Evolutionary conservation across 2,113 vertebrate genomes (phyloP), one percentile per base, ranked within the genome.

Genomic region (Pangasianodon gigas): DNA sequence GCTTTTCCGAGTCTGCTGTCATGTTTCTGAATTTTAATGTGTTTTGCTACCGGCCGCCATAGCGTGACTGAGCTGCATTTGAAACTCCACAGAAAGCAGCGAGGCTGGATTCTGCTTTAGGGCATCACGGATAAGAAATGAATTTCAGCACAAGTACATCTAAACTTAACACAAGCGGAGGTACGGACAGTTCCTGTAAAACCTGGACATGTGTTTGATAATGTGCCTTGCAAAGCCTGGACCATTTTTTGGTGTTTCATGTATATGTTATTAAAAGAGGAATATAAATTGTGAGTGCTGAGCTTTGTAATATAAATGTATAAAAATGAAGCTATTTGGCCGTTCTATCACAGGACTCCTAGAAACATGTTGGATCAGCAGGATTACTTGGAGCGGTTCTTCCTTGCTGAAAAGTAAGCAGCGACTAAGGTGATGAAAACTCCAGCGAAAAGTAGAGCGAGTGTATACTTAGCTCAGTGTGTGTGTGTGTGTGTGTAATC

Each of bases 341-440:
- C 16, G 0, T 81, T 81, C 46, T 62, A 56, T 56, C 46, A 0
- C 10, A 86, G 48, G 29, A 81, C 18, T 46, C n/a, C 14, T 16
- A 19, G 29, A 69, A 67, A 85, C 74, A 48, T 18, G 85, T 51
- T 41, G 52, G 75, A 58, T 89, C 74, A 84, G 88, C 51, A 44
- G 69, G 41, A 85, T 37, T 87, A 84, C 85, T 58, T 0, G 14
- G 51, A 52, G 71, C 48, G 62, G 51, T 16, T 86, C 58, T 84
- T 67, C 75, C 77, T 65, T 69, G 24, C 80, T 52, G 24, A 67
- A 84, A 89, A n/a, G 79, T 89, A 48, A 24, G 37, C 75, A 87
- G 52, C 52, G 88, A 82, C 80, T 10, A 6, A 32, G 29, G 79
- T 56, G 88, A 46, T 52, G 79, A 89, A 44, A 69, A 88, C 87